Evolutionary conservation across 2,797 vertebrate genomes (phyloP).

Genomic region (Sebastes melanostomus): DNA sequence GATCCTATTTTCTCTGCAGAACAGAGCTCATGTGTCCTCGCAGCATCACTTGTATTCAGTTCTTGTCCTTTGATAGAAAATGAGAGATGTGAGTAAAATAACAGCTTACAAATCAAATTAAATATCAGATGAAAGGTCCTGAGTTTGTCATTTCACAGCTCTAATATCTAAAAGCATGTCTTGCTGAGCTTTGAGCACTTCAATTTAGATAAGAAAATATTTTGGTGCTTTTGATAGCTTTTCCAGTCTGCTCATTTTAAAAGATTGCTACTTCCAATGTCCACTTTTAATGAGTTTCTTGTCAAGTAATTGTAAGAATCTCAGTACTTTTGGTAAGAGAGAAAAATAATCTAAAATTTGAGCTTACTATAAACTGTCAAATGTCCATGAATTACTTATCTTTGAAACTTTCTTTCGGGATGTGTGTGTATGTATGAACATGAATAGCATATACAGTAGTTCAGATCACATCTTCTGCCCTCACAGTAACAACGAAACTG

Average conservation of each 20-base stretch:
- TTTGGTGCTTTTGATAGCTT: constrained; percentile 48
- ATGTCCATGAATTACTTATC: constrained; percentile 18
- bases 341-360: constrained; percentile 3
- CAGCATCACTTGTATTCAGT: constrained; percentile 43
- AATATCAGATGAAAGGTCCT: constrained; percentile 62
- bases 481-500: background rate
- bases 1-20: constrained; percentile 34
- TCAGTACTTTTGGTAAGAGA: constrained; percentile 9
- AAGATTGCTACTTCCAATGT: constrained; percentile 33
- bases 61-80: constrained; percentile 48
- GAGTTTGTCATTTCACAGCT: constrained; percentile 52
- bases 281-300: constrained; percentile 59
- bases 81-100: constrained; percentile 47
- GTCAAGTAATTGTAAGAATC: constrained; percentile 27
- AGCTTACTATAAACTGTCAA: constrained; percentile 5
- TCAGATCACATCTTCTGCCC: background rate
- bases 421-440: background rate
- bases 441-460: background rate
- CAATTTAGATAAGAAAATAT: constrained; percentile 70
- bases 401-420: constrained; percentile 6
- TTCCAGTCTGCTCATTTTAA: constrained; percentile 29
- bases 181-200: constrained; percentile 52
- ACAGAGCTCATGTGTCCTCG: constrained; percentile 25
- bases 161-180: constrained; percentile 49
- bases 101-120: constrained; percentile 66